These are phyloP conservation scores for Tubiluchus corallicola DNA, from an alignment of 2,888 invertebrate species.

Conservation along the genomic window DNA sequence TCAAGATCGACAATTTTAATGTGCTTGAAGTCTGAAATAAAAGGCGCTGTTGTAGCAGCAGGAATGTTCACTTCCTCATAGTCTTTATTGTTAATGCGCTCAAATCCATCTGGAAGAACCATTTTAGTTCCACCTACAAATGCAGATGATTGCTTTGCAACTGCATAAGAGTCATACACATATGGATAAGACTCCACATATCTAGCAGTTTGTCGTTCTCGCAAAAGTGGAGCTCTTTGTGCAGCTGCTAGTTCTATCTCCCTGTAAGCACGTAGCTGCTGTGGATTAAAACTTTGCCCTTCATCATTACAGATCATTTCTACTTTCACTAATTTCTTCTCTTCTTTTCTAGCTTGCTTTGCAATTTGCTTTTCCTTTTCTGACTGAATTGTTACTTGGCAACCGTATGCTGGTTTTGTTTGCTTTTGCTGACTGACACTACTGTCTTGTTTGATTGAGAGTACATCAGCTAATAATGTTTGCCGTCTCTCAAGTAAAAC, in stretches of 20 bases:
- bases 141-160: constrained; percentile 46
- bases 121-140: constrained; percentile 58
- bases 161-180: constrained; percentile 61
- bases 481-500: constrained; percentile 43
- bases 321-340: constrained; percentile 42
- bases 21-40: constrained; percentile 19
- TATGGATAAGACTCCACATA: constrained; percentile 48
- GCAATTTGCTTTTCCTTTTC: constrained; percentile 55
- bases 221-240: constrained; percentile 21
- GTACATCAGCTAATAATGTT: constrained; percentile 25
- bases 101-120: constrained; percentile 55
- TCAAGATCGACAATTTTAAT: constrained; percentile 21
- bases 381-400: constrained; percentile 58
- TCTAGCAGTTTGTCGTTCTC: constrained; percentile 20
- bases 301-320: constrained; percentile 15
- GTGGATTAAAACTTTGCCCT: constrained; percentile 19
- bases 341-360: constrained; percentile 59
- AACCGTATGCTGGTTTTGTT: constrained; percentile 44
- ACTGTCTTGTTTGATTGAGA: constrained; percentile 11
- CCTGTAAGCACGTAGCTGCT: constrained; percentile 19
- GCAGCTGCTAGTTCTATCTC: constrained; percentile 27
- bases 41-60: constrained; percentile 21
- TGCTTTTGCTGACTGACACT: constrained; percentile 13
- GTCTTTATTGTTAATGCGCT: constrained; percentile 46
- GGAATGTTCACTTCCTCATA: constrained; percentile 59